Evolutionary conservation across 2,888 invertebrate species (phyloP), one percentile per base, ranked within the genome.

Genomic region (Biston stratarius): DNA sequence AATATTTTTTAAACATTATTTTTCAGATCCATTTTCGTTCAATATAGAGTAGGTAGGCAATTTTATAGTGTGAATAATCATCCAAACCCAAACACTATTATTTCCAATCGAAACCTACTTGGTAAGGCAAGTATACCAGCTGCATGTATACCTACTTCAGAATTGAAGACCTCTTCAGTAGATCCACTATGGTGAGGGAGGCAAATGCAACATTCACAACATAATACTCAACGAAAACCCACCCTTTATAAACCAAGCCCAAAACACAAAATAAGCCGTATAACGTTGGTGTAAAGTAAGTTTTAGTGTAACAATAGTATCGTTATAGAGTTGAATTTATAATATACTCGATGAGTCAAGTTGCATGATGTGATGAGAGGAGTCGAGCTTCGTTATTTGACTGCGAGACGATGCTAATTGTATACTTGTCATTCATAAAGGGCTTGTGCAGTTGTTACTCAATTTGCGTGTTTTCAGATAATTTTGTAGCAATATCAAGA

Each of bases 341-440:
- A 80, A 82, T 83, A 83, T 77, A 75, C 64, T 57, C 67, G 66
- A 51, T 51, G 72, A 86, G 83, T 86, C 84, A 87, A 87, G 87
- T 84, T 85, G 84, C 84, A 86, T 84, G 83, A 86, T 84, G 83
- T 85, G 82, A 84, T 85, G 84, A 84, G 89, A 83, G 83, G 82
- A 83, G 83, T 82, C 81, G 83, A 75, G 84, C 89, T 89, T 89
- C 89, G 89, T 89, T 89, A 89, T 88, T 81, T 83, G 78, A 80
- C 81, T 84, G 82, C 79, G 78, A 83, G 83, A 85, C 83, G 83
- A 84, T 78, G 86, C 88, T 89, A 89, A 89, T 89, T 89, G 89
- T 87, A 82, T 76, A 82, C 87, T 88, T 78, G 81, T 81, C 79
- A 75, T 77, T 77, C 79, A 79, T 77, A 79, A 82, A 81, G 74